Evolutionary conservation across 2,888 invertebrate genomes (phyloP).

Genomic region (Bombylius discolor): DNA sequence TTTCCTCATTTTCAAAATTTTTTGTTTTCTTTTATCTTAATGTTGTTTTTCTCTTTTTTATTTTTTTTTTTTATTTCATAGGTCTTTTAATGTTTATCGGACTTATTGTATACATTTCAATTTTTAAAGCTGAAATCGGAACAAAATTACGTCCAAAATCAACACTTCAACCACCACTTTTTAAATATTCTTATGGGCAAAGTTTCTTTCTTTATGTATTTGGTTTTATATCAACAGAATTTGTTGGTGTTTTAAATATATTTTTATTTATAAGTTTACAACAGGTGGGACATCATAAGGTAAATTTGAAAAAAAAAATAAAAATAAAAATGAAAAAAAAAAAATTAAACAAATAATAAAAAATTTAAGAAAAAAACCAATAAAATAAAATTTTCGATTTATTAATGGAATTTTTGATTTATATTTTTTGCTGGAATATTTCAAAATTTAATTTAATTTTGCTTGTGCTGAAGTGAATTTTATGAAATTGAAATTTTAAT

Average conservation of each 20-base stretch:
- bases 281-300: conserved; percentile 31
- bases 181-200: conserved; percentile 78
- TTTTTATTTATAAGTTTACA: conserved; percentile 60
- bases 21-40: neutral
- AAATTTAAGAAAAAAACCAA: too few species aligned
- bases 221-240: conserved; percentile 71
- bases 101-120: conserved; percentile 84
- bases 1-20: too few species aligned
- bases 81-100: conserved; percentile 82
- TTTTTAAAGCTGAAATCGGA: conserved; percentile 82
- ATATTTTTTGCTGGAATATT: too few species aligned
- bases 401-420: too few species aligned
- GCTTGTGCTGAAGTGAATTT: too few species aligned
- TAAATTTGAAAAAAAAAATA: conserved; percentile 16
- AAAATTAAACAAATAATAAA: too few species aligned
- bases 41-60: conserved; percentile 2
- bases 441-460: too few species aligned
- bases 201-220: conserved; percentile 76
- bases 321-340: too few species aligned
- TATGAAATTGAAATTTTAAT: too few species aligned
- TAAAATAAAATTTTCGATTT: too few species aligned
- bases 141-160: conserved; percentile 72
- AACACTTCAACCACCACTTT: conserved; percentile 60
- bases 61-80: conserved; percentile 28
- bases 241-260: conserved; percentile 75